Percentiles rank a stretch among this genome's conserved stretches.
phyloP scores from a whole-genome alignment of 35 echinoderm and acorn worm species.

The Patiria miniata region DNA sequence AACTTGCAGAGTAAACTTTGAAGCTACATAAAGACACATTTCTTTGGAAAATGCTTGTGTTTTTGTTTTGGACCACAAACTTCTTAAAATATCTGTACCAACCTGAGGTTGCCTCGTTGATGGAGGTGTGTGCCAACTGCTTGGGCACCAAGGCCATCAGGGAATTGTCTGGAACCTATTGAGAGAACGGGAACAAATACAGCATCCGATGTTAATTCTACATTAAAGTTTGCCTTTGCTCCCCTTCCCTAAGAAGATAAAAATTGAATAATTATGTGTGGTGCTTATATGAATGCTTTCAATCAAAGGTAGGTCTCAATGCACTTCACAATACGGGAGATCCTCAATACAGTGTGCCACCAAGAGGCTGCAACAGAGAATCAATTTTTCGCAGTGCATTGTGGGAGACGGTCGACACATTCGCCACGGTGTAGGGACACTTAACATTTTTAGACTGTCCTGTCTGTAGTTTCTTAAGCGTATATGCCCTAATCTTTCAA shows the following conservation, averaged over 20 bases:
- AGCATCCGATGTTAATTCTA: too few relatives aligned
- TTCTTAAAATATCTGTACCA: neutral
- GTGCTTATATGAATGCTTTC: neutral
- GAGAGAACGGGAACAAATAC: neutral
- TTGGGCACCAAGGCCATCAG: neutral
- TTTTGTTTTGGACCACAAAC: too few relatives aligned
- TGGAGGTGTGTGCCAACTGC: neutral
- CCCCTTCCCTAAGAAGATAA: neutral
- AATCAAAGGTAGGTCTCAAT: neutral
- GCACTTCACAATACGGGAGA: neutral
- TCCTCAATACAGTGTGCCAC: neutral
- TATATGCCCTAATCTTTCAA: too few relatives aligned
- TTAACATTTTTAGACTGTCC: neutral
- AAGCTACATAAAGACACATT: too few relatives aligned
- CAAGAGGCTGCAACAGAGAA: neutral
- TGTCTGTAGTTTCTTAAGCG: too few relatives aligned
- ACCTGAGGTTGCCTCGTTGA: constrained; percentile 18
- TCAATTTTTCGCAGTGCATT: too few relatives aligned
- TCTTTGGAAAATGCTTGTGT: too few relatives aligned
- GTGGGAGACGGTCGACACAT: too few relatives aligned
- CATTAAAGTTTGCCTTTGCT: too few relatives aligned
- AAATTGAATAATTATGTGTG: neutral
- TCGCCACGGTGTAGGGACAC: neutral
- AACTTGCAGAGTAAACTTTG: too few relatives aligned
- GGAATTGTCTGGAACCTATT: neutral